phyloP scores from a whole-genome alignment of 2,797 vertebrate genomes.

The Sebastes hubbsi region DNA sequence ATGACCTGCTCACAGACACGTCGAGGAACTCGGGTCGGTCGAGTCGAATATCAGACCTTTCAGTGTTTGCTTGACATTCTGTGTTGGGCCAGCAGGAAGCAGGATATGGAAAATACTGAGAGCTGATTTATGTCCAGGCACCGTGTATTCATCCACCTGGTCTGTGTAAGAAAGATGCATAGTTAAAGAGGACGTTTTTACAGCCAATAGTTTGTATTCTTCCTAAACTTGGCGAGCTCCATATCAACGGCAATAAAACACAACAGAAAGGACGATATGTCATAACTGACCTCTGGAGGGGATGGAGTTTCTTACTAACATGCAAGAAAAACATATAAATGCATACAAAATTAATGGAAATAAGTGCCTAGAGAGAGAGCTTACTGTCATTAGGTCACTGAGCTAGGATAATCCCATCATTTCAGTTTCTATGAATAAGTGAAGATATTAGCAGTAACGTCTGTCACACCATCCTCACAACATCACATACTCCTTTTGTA shows the following conservation, averaged over 20 bases:
- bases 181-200: constrained; percentile 48
- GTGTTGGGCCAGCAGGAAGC: constrained; percentile 53
- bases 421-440: not conserved
- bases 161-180: constrained; percentile 43
- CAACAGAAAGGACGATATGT: not conserved
- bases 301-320: not conserved
- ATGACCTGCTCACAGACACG: constrained; percentile 9
- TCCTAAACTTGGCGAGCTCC: constrained; percentile 40
- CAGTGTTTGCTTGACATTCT: constrained; percentile 30
- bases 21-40: constrained; percentile 34
- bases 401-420: not conserved
- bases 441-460: not conserved
- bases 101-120: constrained; percentile 55
- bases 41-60: constrained; percentile 19
- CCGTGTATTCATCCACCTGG: constrained; percentile 51
- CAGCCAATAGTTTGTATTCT: constrained; percentile 20
- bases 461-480: not conserved
- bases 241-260: constrained; percentile 36
- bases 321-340: not conserved
- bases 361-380: not conserved
- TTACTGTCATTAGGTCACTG: not conserved
- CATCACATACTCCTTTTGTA: not conserved
- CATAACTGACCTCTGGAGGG: not conserved
- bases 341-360: not conserved
- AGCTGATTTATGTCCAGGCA: constrained; percentile 50